A percentile compares a stretch with the other conserved stretches of the same genome.
Evolutionary conservation across 2,888 invertebrate genomes (phyloP).

Genomic region (Tuberolachnus salignus): DNA sequence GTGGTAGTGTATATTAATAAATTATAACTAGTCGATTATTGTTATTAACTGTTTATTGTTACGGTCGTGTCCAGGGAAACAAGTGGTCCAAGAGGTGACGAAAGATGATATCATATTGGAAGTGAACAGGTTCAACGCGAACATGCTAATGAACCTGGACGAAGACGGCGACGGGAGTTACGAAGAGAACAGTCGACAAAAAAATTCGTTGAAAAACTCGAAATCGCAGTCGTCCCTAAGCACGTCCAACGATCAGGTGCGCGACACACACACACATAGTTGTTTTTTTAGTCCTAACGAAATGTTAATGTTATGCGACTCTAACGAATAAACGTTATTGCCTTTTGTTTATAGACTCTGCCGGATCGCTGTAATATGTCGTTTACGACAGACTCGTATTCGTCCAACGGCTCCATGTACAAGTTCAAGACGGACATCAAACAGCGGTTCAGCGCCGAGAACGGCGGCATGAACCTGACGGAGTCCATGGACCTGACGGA

Average conservation of each 20-base stretch:
- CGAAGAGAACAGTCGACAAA: conserved; percentile 17
- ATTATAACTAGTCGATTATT: not conserved
- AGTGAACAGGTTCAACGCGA: conserved; percentile 19
- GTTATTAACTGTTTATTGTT: no score
- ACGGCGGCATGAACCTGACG: conserved; percentile 27
- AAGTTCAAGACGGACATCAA: conserved; percentile 96
- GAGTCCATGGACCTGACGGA: conserved; percentile 6
- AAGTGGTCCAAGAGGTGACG: conserved; percentile 33
- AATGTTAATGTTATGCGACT: no score
- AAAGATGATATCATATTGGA: conserved; percentile 26
- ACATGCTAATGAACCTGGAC: conserved; percentile 11
- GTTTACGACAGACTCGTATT: conserved; percentile 61
- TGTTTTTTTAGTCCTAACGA: no score
- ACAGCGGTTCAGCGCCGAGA: conserved; percentile 73
- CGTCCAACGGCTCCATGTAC: conserved; percentile 65
- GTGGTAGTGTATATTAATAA: no score
- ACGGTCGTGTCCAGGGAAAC: conserved; percentile 24
- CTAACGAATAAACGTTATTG: not conserved
- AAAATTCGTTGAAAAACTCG: conserved; percentile 6
- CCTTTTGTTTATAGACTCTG: conserved; percentile 57
- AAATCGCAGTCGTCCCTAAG: conserved; percentile 27
- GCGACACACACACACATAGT: no score
- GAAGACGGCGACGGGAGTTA: not conserved
- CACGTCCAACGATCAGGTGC: conserved; percentile 39
- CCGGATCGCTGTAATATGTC: conserved; percentile 58